Conservation (phyloP, 2,888 invertebrate species). For the Lymantria dispar region DNA sequence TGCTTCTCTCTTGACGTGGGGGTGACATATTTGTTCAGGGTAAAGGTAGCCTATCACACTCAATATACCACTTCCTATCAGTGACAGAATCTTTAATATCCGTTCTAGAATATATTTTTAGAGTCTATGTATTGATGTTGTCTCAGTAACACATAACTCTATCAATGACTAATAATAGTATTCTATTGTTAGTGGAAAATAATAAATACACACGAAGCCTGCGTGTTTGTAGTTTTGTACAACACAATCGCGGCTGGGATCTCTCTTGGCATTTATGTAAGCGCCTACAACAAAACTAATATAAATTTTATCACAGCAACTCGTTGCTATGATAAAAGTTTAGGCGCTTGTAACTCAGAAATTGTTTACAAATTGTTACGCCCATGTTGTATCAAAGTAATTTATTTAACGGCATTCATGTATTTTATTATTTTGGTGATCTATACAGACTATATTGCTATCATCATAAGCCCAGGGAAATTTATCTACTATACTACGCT, state of each 20-base stretch:
- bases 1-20: too few species aligned
- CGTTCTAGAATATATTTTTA: too few species aligned
- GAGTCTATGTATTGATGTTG: too few species aligned
- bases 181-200: too few species aligned
- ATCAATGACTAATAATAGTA: too few species aligned
- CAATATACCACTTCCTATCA: too few species aligned
- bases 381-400: background rate
- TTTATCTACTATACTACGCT: too few species aligned
- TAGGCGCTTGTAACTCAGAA: constrained; percentile 17
- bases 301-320: constrained; percentile 8
- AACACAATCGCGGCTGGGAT: background rate
- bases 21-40: too few species aligned
- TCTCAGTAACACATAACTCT: too few species aligned
- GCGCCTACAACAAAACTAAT: constrained; percentile 24
- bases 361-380: background rate
- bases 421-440: background rate
- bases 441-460: background rate
- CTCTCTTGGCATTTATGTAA: background rate
- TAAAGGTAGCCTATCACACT: too few species aligned
- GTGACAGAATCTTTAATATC: too few species aligned
- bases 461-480: too few species aligned
- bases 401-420: background rate
- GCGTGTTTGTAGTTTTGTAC: background rate
- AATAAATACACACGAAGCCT: background rate
- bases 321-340: constrained; percentile 19